Conservation (phyloP, 2,797 vertebrate species). For the Triplophysa bombifrons region DNA sequence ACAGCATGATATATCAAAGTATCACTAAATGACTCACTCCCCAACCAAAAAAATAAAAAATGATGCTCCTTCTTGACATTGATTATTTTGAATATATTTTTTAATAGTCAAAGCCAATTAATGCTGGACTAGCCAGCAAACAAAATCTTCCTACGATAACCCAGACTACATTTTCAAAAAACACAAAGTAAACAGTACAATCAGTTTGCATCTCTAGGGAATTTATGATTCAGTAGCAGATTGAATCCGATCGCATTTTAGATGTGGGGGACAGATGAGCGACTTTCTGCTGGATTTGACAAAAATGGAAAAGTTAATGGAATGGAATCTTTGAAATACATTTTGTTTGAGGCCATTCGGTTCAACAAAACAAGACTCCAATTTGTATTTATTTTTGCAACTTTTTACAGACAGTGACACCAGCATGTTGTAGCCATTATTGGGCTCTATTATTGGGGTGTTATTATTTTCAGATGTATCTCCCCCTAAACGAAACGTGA, state of each 20-base stretch:
- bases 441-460: not conserved
- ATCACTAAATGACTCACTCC: too few species aligned
- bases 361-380: not conserved
- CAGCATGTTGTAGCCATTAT: not conserved
- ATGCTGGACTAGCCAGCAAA: too few species aligned
- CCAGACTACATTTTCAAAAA: not conserved
- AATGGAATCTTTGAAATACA: not conserved
- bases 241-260: not conserved
- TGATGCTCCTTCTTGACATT: too few species aligned
- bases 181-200: not conserved
- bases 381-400: not conserved
- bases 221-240: not conserved
- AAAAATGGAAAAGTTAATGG: not conserved
- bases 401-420: not conserved
- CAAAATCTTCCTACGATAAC: not conserved
- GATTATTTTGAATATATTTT: too few species aligned
- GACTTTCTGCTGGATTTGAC: not conserved
- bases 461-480: not conserved
- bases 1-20: too few species aligned
- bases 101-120: too few species aligned
- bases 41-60: too few species aligned
- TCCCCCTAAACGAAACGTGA: not conserved
- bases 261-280: not conserved
- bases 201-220: not conserved
- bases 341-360: not conserved